Evolutionary conservation across 2,113 vertebrate species (phyloP).

Genomic region (Rhegmatorhina hoffmannsi): DNA sequence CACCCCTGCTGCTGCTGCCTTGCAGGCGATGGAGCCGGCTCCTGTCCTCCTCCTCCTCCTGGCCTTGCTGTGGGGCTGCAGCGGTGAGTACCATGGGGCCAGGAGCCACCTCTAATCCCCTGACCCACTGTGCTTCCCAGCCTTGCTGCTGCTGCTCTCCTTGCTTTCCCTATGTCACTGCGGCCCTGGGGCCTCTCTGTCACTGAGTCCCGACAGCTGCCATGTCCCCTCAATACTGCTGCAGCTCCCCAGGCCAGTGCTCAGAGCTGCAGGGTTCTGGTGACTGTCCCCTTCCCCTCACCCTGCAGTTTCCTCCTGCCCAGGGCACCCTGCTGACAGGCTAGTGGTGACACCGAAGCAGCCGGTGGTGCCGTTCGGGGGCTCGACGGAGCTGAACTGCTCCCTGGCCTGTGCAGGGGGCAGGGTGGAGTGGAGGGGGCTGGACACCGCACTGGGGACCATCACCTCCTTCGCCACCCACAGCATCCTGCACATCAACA

Average conservation of each 20-base stretch:
- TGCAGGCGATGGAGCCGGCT: not conserved
- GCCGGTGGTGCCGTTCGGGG: conserved; percentile 33
- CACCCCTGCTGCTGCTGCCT: not conserved
- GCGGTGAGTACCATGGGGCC: not conserved
- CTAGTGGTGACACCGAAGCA: conserved; percentile 36
- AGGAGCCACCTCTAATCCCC: accelerated
- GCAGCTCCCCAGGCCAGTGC: not conserved
- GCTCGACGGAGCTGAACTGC: conserved; percentile 59
- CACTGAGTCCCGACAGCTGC: not conserved
- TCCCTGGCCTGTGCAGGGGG: conserved; percentile 24
- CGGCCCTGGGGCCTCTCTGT: accelerated
- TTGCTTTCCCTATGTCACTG: accelerated
- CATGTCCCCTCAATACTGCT: not conserved
- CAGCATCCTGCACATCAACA: conserved; percentile 62
- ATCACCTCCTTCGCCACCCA: not conserved
- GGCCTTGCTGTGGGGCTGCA: not conserved
- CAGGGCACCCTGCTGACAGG: not conserved
- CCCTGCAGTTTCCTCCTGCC: accelerated
- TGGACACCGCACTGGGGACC: conserved; percentile 70
- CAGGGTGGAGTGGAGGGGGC: conserved; percentile 67
- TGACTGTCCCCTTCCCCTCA: not conserved
- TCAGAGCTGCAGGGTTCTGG: not conserved
- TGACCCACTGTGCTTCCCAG: accelerated
- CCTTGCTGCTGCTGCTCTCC: not conserved
- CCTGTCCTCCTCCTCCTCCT: conserved; percentile 2